These are phyloP conservation scores for Brachionus manjavacas DNA, from an alignment of 1,140 invertebrate species.

Conservation along the genomic window DNA sequence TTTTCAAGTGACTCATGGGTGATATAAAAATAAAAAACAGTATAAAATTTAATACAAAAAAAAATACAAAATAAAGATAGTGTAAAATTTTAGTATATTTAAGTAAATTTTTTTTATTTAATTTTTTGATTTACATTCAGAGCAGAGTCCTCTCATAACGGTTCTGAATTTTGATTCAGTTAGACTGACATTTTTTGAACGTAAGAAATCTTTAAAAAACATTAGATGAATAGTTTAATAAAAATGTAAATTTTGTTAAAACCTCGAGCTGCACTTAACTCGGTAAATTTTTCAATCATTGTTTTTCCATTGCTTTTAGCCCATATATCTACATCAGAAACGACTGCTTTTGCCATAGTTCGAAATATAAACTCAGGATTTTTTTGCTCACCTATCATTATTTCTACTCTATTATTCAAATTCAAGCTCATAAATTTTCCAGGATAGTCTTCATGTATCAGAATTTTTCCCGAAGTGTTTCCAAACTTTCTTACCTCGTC, in stretches of 20 bases:
- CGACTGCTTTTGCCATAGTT: no score
- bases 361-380: no score
- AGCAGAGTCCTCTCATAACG: neutral
- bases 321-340: no score
- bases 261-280: conserved; percentile 9
- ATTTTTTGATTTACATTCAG: neutral
- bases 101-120: neutral
- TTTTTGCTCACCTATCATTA: no score
- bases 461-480: neutral
- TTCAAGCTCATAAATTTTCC: no score
- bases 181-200: neutral
- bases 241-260: neutral
- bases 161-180: neutral
- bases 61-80: neutral
- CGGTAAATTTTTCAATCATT: neutral
- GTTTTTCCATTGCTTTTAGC: neutral
- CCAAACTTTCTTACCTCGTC: conserved; percentile 1
- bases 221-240: neutral
- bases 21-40: neutral
- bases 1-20: neutral
- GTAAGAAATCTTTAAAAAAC: neutral
- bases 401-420: no score
- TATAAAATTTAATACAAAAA: neutral
- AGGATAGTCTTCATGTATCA: neutral
- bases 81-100: neutral